These are phyloP conservation scores for Ligdia adustata DNA, from an alignment of 2,888 invertebrate genomes.

Conservation along the genomic window DNA sequence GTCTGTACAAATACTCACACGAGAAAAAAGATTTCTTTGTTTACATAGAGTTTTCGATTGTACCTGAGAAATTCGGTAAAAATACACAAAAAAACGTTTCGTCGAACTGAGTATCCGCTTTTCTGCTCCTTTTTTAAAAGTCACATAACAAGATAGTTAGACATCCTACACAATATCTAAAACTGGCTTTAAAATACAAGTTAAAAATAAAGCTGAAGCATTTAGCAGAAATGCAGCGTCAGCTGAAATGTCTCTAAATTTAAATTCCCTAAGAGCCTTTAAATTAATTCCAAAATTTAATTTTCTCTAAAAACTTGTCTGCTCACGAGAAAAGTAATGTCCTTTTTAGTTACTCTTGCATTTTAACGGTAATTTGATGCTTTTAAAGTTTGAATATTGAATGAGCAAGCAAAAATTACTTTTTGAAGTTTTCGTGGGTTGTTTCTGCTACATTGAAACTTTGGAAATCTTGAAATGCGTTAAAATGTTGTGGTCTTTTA, in stretches of 20 bases:
- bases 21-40: too few species aligned
- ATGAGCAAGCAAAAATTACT: constrained; percentile 8
- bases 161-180: not conserved
- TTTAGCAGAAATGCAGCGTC: not conserved
- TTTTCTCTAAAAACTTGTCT: constrained; percentile 29
- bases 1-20: too few species aligned
- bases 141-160: not conserved
- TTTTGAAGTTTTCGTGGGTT: not conserved
- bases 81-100: too few species aligned
- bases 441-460: not conserved
- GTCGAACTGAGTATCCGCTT: too few species aligned
- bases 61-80: too few species aligned
- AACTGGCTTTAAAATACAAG: too few species aligned
- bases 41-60: too few species aligned
- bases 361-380: constrained; percentile 18
- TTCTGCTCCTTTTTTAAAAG: too few species aligned
- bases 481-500: too few species aligned
- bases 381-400: constrained; percentile 18
- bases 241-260: constrained; percentile 18
- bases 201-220: constrained; percentile 1
- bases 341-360: constrained; percentile 22
- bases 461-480: not conserved
- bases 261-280: constrained; percentile 25
- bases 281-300: constrained; percentile 28
- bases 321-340: constrained; percentile 27